phyloP scores from a whole-genome alignment of 1,140 invertebrate genomes.

The Heliconius congener region DNA sequence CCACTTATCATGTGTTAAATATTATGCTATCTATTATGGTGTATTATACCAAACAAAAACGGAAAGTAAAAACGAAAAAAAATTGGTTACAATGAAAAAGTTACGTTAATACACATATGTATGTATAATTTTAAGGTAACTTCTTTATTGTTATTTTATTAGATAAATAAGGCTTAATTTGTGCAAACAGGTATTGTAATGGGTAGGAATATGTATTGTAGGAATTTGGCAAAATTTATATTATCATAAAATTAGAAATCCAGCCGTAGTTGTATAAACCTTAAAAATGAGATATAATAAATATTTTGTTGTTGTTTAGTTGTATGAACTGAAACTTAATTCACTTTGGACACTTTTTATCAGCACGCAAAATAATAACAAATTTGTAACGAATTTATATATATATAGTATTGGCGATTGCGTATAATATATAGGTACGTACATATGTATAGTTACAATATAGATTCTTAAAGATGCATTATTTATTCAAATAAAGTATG shows the following conservation, averaged over 20 bases:
- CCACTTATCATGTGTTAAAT: conserved; percentile 41
- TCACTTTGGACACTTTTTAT: not conserved
- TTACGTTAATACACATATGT: too few relatives aligned
- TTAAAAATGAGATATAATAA: not conserved
- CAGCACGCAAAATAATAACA: not conserved
- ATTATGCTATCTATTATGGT: conserved; percentile 20
- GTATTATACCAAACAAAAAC: conserved; percentile 18
- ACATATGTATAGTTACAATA: not conserved
- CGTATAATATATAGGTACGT: not conserved
- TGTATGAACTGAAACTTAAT: not conserved
- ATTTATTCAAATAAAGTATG: not conserved
- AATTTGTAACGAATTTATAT: not conserved
- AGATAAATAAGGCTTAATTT: not conserved
- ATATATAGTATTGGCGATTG: not conserved
- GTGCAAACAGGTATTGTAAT: too few relatives aligned
- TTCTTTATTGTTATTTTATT: not conserved
- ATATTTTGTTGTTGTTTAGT: not conserved
- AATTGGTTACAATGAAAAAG: too few relatives aligned
- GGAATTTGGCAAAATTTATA: not conserved
- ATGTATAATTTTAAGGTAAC: not conserved
- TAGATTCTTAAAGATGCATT: not conserved
- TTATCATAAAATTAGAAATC: not conserved
- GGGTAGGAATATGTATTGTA: too few relatives aligned
- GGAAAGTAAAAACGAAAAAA: conserved; percentile 14
- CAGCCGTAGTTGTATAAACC: not conserved